Base-by-base conservation (phyloP, 1,140 invertebrate species). In the Brachionus asplanchnoidis region DNA sequence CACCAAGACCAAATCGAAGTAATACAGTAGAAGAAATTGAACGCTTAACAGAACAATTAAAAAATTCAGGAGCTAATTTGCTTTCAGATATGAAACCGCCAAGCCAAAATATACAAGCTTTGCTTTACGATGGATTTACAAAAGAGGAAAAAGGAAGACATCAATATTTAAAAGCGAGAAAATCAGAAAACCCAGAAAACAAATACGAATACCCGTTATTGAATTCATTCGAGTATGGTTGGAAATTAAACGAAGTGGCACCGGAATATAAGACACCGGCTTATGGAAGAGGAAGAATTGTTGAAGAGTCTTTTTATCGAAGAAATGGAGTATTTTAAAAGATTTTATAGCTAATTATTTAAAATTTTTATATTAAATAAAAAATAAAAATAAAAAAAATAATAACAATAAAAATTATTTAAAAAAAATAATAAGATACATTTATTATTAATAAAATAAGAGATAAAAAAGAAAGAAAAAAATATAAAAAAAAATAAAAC, bases 121-220 rank as follows among this genome's bases (percentile, higher is more conserved):
- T 60, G 26, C 60, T 86, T 17, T 86, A 83, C 40, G 85, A 86
- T 42, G 85, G 85, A 1, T 84, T 86, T 42, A 84, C 75, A 4
- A 84, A 78, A 80, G 85, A 86, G 42, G 73, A 70, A 12, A 85
- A 85, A 68, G 85, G 85, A 6, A 44, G 85, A 44, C 56, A 68
- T 77, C 42, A 66, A 50, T 86, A 86, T 85, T 79, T 86, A 17
- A 68, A 80, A 20, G 20, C 23, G 8, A 40, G 86, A 40, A 75
- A 85, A 28, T 4, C 1, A 8, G 44, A 75, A 36, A 23, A 65
- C 44, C 84, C 84, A 12, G 84, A 84, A 40, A 17, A 77, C 6
- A 73, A 77, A 78, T 84, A 44, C 8, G 46, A 84, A 65, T 84
- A 75, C 36, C 84, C 84, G 14, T 8, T 84, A 0, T 46, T 73